Evolutionary conservation across 2,113 vertebrate genomes (phyloP).

Genomic region (Burhinus bistriatus): DNA sequence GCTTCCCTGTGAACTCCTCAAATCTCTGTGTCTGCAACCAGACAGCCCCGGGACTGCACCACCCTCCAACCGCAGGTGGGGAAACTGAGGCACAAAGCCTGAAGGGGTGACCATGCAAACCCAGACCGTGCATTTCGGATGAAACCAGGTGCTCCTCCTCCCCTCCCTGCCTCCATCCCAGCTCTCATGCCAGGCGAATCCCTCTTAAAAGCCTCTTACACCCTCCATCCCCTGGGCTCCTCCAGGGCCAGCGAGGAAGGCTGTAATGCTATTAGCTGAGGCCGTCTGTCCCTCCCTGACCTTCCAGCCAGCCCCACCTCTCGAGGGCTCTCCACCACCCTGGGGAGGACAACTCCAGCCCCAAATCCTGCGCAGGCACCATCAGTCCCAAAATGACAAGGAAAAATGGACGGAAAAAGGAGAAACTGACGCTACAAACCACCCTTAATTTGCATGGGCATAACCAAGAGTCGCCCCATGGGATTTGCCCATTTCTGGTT

Average conservation of each 20-base stretch:
- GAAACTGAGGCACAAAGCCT: not conserved
- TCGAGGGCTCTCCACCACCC: not conserved
- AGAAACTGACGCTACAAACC: not conserved
- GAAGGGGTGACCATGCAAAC: not conserved
- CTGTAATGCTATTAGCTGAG: not conserved
- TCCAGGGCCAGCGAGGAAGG: not conserved
- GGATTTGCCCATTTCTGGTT: not conserved
- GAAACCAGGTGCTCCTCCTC: not conserved
- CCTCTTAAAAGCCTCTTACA: not conserved
- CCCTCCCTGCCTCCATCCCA: not conserved
- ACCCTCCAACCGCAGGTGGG: not conserved
- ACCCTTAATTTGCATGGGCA: not conserved
- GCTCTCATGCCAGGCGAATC: not conserved
- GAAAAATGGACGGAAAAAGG: not conserved
- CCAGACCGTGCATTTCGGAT: not conserved
- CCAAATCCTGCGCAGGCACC: not conserved
- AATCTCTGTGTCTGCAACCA: not conserved
- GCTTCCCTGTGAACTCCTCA: not conserved
- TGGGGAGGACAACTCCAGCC: not conserved
- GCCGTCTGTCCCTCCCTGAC: not conserved
- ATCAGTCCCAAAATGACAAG: not conserved
- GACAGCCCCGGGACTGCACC: not conserved
- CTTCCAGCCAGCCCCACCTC: not conserved
- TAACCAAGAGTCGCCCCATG: not conserved
- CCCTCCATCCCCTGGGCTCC: not conserved